Conservation (phyloP, 2,888 invertebrate genomes). For the Prenolepis imparis region DNA sequence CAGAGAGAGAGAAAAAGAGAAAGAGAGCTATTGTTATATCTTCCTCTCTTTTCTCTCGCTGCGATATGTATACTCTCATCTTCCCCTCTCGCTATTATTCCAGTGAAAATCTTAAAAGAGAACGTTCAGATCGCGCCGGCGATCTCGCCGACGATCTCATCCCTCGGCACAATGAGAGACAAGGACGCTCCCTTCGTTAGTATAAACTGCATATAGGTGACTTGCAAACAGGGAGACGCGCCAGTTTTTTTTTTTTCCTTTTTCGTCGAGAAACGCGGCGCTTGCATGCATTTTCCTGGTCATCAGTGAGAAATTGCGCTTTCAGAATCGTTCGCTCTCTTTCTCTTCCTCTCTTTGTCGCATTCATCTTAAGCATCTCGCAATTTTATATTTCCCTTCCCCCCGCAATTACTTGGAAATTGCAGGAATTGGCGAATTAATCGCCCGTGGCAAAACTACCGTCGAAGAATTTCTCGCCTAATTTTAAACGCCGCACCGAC, state of each 20-base stretch:
- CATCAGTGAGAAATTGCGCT: slow-evolving; percentile 32
- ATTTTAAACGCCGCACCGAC: slow-evolving; percentile 41
- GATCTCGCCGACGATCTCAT: slow-evolving; percentile 28
- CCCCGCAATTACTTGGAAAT: neutral
- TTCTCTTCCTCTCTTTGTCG: neutral
- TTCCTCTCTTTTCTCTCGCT: neutral
- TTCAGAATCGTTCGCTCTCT: slow-evolving; percentile 27
- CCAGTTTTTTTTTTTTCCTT: neutral
- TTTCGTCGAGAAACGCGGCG: slow-evolving; percentile 8
- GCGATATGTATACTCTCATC: slow-evolving; percentile 46
- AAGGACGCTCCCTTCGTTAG: slow-evolving; percentile 44
- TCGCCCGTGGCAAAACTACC: slow-evolving; percentile 42
- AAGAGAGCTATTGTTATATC: slow-evolving; percentile 20
- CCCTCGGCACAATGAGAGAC: slow-evolving; percentile 35
- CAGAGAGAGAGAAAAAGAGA: neutral
- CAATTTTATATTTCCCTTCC: slow-evolving; percentile 9
- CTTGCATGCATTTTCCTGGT: neutral
- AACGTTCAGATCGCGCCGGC: slow-evolving; percentile 42
- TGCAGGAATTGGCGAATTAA: slow-evolving; percentile 49
- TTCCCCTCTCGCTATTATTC: slow-evolving; percentile 25
- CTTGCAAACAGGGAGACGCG: neutral
- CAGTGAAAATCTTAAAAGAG: slow-evolving; percentile 36
- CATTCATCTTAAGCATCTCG: neutral
- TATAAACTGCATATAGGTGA: slow-evolving; percentile 42
- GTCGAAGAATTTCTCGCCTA: slow-evolving; percentile 48